Evolutionary conservation across 2,797 vertebrate genomes (phyloP), one percentile per base, ranked within the genome.

Genomic region (Orestias chungarensis): DNA sequence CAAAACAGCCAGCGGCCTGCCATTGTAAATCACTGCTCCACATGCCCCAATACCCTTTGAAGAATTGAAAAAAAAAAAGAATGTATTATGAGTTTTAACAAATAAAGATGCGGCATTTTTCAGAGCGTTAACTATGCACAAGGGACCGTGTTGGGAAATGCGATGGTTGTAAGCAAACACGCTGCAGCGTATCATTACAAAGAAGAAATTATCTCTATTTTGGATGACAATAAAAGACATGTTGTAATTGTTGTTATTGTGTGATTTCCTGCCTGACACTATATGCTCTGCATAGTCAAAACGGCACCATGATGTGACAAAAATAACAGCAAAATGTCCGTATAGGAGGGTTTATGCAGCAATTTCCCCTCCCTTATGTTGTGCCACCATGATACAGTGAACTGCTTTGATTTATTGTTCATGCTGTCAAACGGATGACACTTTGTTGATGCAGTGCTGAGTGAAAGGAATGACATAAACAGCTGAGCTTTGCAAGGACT

Each of bases 101-200:
- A 90, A 92, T 86, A 93, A 89, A 93, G 85, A 90, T 85, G 87
- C 33, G 74, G 78, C 78, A 82, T 82, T 86, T 88, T 87, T 81
- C 44, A 71, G 66, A 75, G 72, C 62, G 83, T 72, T 85, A 79
- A 91, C 78, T 79, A 71, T 31, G 71, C 89, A 82, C 86, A 33
- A 55, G 86, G 84, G 82, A 88, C 66, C 65, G 75, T 69, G 70
- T 86, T 83, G 82, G 75, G 82, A 86, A 86, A 86, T 80, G 49
- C 66, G 79, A 70, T 68, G 73, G 74, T 83, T 84, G 78, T 88
- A 81, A n/a, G 78, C 82, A 76, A 82, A 85, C 12, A 65, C 57
- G 75, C 73, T 88, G 83, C 72, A 85, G 85, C 75, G 72, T 82
- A 80, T 88, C 73, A 89, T 90, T 80, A 89, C 73, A 70, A 70